Evolutionary conservation across 2,888 invertebrate species (phyloP), one percentile per base, ranked within the genome.

Genomic region (Agelastica alni): DNA sequence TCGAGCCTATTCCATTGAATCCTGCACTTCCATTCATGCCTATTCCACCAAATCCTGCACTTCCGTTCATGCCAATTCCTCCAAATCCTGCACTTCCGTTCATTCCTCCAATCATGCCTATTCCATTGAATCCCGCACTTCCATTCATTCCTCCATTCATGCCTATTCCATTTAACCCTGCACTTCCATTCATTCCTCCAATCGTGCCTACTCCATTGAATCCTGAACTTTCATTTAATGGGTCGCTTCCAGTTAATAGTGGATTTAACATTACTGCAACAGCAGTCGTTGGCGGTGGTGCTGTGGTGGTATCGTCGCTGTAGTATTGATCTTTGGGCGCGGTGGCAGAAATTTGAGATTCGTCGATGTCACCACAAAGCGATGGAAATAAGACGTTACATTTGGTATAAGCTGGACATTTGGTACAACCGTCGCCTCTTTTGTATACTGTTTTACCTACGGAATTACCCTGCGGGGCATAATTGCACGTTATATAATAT

Each of bases 391-490:
- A 16, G 3, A n/a, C 16, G 32, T 59, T 59, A 26, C 56, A 59
- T 13, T 20, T 30, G 4, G 30, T 5, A n/a, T 31, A 37, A 12
- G 9, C 5, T 13, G 96, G 58, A 51, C 58, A 58, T 26, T 41
- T 42, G 4, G 49, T 46, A 30, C 57, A 57, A 1, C 46, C 26
- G 9, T 13, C 13, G 3, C 60, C 60, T 16, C 30, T 46, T n/a
- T 13, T 20, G 20, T 47, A 55, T 2, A 58, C 44, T 2, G 47
- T 34, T 13, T 13, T 20, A 4, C 28, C 42, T 2, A 17, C 17
- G 1, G 16, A 6, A 28, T 55, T 55, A 7, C 60, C 57, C 7
- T 20, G 12, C 2, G 45, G 28, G 2, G 30, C 60, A 13, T 60
- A 60, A 20, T 60, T 57, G 18, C 60, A 60, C 1, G 49, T 41